phyloP scores from a whole-genome alignment of 2,888 invertebrate genomes.

The Epirrhoe tristata region DNA sequence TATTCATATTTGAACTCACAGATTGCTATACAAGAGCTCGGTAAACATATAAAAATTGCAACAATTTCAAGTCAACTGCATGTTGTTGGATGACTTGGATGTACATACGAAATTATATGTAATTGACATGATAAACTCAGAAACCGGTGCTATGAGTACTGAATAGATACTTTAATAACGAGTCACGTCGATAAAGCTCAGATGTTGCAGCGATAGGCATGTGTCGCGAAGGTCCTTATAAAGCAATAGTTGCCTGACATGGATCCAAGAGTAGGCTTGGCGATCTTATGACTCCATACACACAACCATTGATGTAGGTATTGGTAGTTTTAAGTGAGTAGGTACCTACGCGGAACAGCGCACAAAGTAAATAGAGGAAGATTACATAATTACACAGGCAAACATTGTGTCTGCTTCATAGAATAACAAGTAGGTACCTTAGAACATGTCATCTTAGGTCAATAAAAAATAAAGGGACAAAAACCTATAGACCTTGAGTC shows the following conservation, averaged over 20 bases:
- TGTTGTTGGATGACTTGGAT: no score
- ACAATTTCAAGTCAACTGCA: not conserved
- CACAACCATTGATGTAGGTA: conserved; percentile 14
- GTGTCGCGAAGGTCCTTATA: conserved; percentile 34
- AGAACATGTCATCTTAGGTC: not conserved
- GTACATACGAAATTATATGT: not conserved
- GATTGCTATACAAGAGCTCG: conserved; percentile 14
- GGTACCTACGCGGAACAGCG: conserved; percentile 52
- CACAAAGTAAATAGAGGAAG: conserved; percentile 39
- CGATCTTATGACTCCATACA: conserved; percentile 26
- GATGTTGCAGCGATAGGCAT: conserved; percentile 33
- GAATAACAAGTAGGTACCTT: conserved; percentile 29
- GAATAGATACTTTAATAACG: conserved; percentile 8
- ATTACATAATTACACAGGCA: conserved; percentile 53
- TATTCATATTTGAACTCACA: conserved; percentile 17
- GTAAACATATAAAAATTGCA: not conserved
- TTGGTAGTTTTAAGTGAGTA: conserved; percentile 26
- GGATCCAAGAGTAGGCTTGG: conserved; percentile 32
- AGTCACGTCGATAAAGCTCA: conserved; percentile 24
- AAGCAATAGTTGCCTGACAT: conserved; percentile 34
- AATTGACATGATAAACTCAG: not conserved
- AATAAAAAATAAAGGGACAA: not conserved
- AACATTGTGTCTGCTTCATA: conserved; percentile 43
- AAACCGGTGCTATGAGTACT: not conserved
- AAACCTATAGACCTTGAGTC: not conserved